Percentiles rank a stretch among this genome's conserved stretches.
phyloP scores from a whole-genome alignment of 2,888 invertebrate species.

The Cerastis leucographa region DNA sequence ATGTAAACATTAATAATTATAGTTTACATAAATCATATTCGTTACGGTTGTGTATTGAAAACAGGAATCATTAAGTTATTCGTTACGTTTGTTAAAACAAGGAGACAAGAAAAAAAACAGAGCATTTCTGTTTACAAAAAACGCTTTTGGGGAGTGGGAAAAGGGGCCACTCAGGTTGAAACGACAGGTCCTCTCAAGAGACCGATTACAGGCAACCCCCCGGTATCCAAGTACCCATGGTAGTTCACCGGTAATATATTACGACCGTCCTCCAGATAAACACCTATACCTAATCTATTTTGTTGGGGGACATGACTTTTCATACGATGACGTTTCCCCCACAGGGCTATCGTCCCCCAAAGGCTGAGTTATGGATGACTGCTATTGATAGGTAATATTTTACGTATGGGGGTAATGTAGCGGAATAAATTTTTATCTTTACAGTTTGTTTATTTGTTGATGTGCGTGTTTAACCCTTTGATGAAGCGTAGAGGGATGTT shows the following conservation, averaged over 20 bases:
- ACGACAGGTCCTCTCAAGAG: constrained; percentile 70
- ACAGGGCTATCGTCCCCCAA: constrained; percentile 44
- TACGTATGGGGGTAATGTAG: constrained; percentile 50
- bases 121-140: constrained; percentile 54
- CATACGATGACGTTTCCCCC: constrained; percentile 54
- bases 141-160: constrained; percentile 52
- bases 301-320: constrained; percentile 62
- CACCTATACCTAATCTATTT: constrained; percentile 65
- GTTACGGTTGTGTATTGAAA: background rate
- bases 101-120: constrained; percentile 53
- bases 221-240: constrained; percentile 41
- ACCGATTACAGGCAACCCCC: constrained; percentile 68
- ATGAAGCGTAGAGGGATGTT: background rate
- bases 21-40: background rate
- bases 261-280: constrained; percentile 62
- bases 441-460: constrained; percentile 45
- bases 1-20: background rate
- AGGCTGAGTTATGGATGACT: constrained; percentile 56
- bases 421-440: constrained; percentile 60
- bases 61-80: background rate
- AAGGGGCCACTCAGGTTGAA: constrained; percentile 62
- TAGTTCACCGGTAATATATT: constrained; percentile 67
- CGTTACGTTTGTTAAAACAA: background rate
- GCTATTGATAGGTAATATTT: constrained; percentile 60
- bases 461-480: constrained; percentile 19